phyloP scores from a whole-genome alignment of 1,140 invertebrate genomes.

The Diachasma alloeum region DNA sequence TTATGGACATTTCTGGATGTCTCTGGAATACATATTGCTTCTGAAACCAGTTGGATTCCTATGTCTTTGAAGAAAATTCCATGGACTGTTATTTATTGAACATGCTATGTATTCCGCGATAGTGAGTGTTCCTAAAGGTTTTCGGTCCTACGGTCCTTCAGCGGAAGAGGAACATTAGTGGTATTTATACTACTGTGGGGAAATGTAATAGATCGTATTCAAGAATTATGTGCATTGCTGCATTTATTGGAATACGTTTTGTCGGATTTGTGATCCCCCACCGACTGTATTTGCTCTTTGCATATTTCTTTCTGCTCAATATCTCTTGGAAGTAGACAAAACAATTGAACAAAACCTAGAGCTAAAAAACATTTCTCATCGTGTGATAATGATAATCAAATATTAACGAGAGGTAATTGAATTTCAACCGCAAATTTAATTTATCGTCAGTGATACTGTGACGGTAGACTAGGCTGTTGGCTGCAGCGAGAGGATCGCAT shows the following conservation, averaged over 20 bases:
- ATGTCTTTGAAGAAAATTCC: neutral
- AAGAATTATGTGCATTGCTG: too few relatives aligned
- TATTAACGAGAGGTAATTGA: conserved; percentile 7
- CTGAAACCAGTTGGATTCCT: neutral
- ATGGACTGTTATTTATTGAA: neutral
- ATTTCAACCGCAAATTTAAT: conserved; percentile 17
- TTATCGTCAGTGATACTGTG: conserved; percentile 26
- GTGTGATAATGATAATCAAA: neutral
- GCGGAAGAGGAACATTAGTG: too few relatives aligned
- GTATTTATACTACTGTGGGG: too few relatives aligned
- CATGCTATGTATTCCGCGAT: neutral
- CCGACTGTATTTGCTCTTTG: too few relatives aligned
- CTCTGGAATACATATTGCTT: conserved; percentile 26
- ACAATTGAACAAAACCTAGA: too few relatives aligned
- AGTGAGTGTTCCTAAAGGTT: neutral
- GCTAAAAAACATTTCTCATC: too few relatives aligned
- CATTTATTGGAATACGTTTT: too few relatives aligned
- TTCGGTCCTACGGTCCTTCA: too few relatives aligned
- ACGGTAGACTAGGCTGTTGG: neutral
- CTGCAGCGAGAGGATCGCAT: conserved; percentile 23
- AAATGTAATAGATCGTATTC: too few relatives aligned
- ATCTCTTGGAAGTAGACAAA: too few relatives aligned
- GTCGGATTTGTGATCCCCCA: too few relatives aligned
- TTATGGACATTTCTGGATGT: conserved; percentile 36
- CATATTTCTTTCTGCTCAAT: too few relatives aligned